These are phyloP conservation scores for Hyla sarda DNA, from an alignment of 2,113 vertebrate genomes.

Conservation along the genomic window DNA sequence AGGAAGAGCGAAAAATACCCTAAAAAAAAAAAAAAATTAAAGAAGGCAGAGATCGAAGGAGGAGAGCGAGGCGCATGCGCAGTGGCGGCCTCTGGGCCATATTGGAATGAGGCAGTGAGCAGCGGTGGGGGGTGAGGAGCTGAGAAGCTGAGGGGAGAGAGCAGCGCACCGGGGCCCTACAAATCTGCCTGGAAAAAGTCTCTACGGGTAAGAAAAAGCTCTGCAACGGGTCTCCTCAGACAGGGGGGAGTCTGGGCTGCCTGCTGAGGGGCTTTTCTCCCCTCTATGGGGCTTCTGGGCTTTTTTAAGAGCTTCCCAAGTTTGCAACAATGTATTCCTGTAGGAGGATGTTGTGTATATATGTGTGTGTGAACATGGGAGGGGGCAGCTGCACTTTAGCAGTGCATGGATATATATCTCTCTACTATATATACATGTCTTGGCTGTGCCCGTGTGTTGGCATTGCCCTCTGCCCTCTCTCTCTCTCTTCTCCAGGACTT, in stretches of 20 bases:
- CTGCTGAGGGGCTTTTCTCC: conserved; percentile 45
- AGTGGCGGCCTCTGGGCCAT: conserved; percentile 52
- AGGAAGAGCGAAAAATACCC: conserved; percentile 45
- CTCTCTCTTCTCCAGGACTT: conserved; percentile 18
- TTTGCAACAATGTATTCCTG: conserved; percentile 56
- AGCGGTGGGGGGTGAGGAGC: conserved; percentile 56
- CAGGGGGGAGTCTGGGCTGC: conserved; percentile 32
- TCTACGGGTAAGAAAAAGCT: conserved; percentile 54
- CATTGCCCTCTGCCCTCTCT: neutral
- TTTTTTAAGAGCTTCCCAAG: conserved; percentile 58
- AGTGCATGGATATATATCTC: conserved; percentile 21
- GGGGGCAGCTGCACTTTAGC: conserved; percentile 55
- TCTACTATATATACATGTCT: neutral
- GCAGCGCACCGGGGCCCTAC: conserved; percentile 43
- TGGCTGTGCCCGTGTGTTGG: neutral
- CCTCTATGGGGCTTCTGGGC: neutral
- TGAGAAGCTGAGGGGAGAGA: conserved; percentile 46
- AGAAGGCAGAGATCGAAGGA: conserved; percentile 47
- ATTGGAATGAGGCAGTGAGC: conserved; percentile 60
- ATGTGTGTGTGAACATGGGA: conserved; percentile 52
- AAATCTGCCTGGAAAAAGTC: conserved; percentile 58
- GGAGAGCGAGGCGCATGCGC: conserved; percentile 47
- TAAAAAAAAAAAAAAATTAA: conserved; percentile 45
- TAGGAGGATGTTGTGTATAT: conserved; percentile 58
- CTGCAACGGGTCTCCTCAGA: conserved; percentile 56